Evolutionary conservation across 2,888 invertebrate species (phyloP), one percentile per base, ranked within the genome.

Genomic region (Calliopum simillimum): DNA sequence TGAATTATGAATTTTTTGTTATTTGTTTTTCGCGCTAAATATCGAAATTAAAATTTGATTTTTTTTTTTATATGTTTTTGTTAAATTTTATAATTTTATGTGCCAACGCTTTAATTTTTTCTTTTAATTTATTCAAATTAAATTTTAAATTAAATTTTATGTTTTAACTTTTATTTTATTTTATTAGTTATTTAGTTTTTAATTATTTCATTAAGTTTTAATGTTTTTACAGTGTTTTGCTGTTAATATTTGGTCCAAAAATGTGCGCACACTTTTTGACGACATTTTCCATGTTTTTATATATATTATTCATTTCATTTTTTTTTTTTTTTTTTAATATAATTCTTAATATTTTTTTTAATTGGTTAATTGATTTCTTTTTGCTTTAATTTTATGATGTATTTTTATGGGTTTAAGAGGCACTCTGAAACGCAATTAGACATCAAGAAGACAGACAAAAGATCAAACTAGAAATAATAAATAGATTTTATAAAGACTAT

Each of bases 101-200:
- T 82, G 82, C 82, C 82, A 82, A 82, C 80, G 84, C 82, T 81
- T 77, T 69, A 78, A 76, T 73, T 74, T 74, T 75, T 69, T 75
- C 69, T 41, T 69, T 72, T 72, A 71, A 74, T 41, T 43, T 43
- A 59, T 41, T n/a, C 19, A 53, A 64, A 51, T 53, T 13, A 51
- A 43, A 64, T 6, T 4, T 51, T 14, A 16, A 46, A 63, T 33
- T 8, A 23, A 1, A 16, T 41, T 33, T 41, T 51, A 33, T 47
- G 23, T n/a, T 14, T 12, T 53, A 51, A 19, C 43, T 25, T 4
- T 33, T 64, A 14, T 43, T 63, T 2, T 8, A n/a, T n/a, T 5
- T 46, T 56, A n/a, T 56, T 44, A 8, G 11, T 23, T n/a, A 47
- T 14, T 16, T 23, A 8, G 14, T 46, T 46, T 6, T 56, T 11